Base-by-base conservation (phyloP, 2,797 vertebrate species). In the Tokudaia muenninki region DNA sequence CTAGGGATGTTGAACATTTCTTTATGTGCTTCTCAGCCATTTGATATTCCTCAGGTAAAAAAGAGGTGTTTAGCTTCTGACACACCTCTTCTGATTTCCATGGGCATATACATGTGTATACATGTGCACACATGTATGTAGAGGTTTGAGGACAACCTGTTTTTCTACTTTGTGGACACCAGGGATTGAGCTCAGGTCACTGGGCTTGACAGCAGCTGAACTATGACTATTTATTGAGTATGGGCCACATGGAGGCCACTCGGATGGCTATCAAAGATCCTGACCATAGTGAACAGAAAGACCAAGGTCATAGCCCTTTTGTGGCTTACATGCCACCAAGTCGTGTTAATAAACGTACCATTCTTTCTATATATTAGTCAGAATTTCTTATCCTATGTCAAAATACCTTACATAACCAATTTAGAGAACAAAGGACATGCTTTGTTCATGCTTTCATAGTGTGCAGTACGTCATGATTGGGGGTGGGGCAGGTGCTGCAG, bases 391-490 rank as follows among this genome's bases (percentile, higher is more conserved):
- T 79, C 2, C 59, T 26, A 47, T 77, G 29, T 61, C 72, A 59
- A 77, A 63, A 78, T 10, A 17, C 59, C 44, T 67, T 17, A 79
- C 31, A 65, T 14, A 29, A 67, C 55, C 77, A 55, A 80, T 11
- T 41, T 13, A 70, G 11, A n/a, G 34, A 41, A 29, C 31, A 50
- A 37, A 55, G 77, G 61, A 2, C 41, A 41, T 67, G 34, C 21
- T 37, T 16, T 29, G 34, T 5, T 57, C 19, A 19, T 41, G n/a
- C 29, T n/a, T 26, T 63, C 17, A 11, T 34, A 61, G 37, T n/a
- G 34, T 63, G n/a, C 11, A 55, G 44, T 31, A 7, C 1, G 0
- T 0, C 57, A 24, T 9, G 6, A 22, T 14, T 13, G 2, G 29
- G 37, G n/a, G 31, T 2, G 2, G n/a, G 34, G 67, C 67, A n/a